These are phyloP conservation scores for Lepeophtheirus salmonis DNA, from an alignment of 1,140 invertebrate genomes.

Conservation along the genomic window DNA sequence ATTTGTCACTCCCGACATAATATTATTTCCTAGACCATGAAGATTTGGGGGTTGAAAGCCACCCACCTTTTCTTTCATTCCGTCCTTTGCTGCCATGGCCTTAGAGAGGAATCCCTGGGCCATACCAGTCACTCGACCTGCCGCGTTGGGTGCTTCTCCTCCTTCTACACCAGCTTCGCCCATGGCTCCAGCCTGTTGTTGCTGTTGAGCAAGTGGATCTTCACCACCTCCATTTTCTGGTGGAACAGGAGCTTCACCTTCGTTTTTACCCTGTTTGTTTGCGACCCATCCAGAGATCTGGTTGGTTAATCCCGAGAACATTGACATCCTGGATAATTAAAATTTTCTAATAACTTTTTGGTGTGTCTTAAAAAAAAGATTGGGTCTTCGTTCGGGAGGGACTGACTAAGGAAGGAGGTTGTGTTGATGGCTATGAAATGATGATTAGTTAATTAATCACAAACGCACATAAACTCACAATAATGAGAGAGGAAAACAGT, in stretches of 20 bases:
- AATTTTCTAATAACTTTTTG: too few relatives aligned
- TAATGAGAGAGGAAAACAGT: too few relatives aligned
- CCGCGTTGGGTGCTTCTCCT: neutral
- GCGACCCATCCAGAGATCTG: slow-evolving; percentile 5
- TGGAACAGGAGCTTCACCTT: neutral
- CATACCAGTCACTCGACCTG: neutral
- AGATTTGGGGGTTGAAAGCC: slow-evolving; percentile 6
- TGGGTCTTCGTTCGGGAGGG: too few relatives aligned
- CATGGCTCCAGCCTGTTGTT: neutral
- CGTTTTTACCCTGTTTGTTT: neutral
- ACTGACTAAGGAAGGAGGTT: too few relatives aligned
- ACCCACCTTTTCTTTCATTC: slow-evolving; percentile 1
- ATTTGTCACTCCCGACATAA: neutral
- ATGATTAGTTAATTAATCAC: too few relatives aligned
- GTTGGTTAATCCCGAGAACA: slow-evolving; percentile 6
- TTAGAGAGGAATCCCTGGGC: neutral
- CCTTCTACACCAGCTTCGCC: neutral
- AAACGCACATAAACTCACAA: too few relatives aligned
- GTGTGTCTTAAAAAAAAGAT: too few relatives aligned
- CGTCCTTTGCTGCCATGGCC: slow-evolving; percentile 4
- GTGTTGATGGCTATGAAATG: too few relatives aligned
- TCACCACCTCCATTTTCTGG: neutral
- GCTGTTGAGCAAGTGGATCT: too few relatives aligned
- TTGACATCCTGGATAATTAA: slow-evolving; percentile 11
- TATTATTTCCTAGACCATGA: neutral